Evolutionary conservation across 2,113 vertebrate species (phyloP).

Genomic region (Aegithalos caudatus): DNA sequence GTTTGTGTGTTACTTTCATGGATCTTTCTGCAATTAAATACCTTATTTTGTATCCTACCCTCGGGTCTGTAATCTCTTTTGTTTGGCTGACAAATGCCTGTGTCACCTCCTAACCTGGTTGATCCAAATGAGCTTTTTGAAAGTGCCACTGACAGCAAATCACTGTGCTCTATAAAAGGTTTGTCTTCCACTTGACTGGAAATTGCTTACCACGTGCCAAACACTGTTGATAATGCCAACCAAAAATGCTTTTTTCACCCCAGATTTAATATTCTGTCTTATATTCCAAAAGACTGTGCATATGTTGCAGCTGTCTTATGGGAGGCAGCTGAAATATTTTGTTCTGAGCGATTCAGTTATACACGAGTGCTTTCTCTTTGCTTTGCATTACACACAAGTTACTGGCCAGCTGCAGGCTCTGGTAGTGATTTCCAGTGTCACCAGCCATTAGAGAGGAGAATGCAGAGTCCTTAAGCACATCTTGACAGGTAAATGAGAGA

Average conservation of each 20-base stretch:
- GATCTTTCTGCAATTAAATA: background rate
- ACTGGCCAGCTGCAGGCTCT: background rate
- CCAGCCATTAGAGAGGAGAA: background rate
- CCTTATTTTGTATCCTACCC: background rate
- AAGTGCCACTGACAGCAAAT: background rate
- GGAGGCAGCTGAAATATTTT: background rate
- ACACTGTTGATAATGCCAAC: background rate
- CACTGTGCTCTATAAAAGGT: background rate
- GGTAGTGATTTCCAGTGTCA: constrained; percentile 2
- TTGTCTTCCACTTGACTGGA: background rate
- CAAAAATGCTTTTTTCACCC: background rate
- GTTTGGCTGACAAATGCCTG: background rate
- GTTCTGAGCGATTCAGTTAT: background rate
- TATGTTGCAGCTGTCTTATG: constrained; percentile 11
- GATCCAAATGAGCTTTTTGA: background rate
- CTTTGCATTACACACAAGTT: background rate
- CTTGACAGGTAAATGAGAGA: background rate
- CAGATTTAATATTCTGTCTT: background rate
- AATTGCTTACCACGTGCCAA: background rate
- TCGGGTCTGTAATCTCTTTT: background rate
- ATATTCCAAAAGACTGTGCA: background rate
- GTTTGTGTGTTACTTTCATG: background rate
- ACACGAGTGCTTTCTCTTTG: background rate
- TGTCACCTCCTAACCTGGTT: background rate
- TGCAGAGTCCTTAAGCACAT: background rate